A percentile compares a stretch with the other conserved stretches of the same genome.
Evolutionary conservation across 2,888 invertebrate genomes (phyloP).

Genomic region (Hemistola chrysoprasaria): DNA sequence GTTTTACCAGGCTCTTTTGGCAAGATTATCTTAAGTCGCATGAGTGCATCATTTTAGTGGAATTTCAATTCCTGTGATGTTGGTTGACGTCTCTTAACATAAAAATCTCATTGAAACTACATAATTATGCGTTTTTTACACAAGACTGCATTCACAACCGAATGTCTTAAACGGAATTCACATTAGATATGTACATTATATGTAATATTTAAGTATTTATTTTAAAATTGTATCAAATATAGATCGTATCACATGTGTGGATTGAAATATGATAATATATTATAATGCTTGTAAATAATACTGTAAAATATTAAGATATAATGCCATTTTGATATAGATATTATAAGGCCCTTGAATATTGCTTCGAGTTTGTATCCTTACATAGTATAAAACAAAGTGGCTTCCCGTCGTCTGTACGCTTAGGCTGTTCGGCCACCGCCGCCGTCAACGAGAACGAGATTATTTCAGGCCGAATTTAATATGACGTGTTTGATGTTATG

Average conservation of each 20-base stretch:
- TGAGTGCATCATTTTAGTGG: no score
- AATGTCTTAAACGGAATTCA: slow-evolving; percentile 3
- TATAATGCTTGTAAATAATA: slow-evolving; percentile 59
- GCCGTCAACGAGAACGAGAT: no score
- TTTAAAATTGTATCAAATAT: slow-evolving; percentile 19
- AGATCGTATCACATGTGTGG: slow-evolving; percentile 52
- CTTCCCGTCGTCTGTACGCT: no score
- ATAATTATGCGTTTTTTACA: slow-evolving; percentile 14
- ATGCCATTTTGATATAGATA: slow-evolving; percentile 44
- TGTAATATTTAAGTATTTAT: neutral
- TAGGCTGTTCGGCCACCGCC: no score
- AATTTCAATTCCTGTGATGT: no score
- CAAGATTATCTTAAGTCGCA: no score
- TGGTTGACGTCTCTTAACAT: no score
- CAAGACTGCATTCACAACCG: slow-evolving; percentile 35
- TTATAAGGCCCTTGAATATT: slow-evolving; percentile 68
- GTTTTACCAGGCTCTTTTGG: no score
- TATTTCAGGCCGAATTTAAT: no score
- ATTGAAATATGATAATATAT: slow-evolving; percentile 41
- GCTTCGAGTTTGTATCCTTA: slow-evolving; percentile 45
- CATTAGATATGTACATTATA: slow-evolving; percentile 1
- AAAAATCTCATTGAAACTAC: no score
- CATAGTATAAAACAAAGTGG: no score
- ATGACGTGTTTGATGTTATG: no score
- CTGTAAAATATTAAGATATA: slow-evolving; percentile 47